Conservation (phyloP, 2,797 vertebrate genomes). For the Acanthornis magna region DNA sequence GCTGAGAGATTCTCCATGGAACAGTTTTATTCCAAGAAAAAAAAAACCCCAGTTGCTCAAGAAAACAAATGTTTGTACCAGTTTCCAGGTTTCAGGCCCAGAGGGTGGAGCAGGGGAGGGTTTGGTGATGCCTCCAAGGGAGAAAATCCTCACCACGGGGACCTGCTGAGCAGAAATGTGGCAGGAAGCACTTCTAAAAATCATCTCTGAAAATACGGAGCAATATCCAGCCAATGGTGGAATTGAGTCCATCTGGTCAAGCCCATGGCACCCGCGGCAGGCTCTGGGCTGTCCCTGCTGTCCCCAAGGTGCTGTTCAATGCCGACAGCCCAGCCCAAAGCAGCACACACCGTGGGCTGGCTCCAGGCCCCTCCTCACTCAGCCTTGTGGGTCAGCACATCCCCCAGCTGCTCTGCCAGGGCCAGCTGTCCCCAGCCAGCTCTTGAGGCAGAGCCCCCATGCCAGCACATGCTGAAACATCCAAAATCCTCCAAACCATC, state of each 20-base stretch:
- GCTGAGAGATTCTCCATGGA: neutral
- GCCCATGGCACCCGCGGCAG: neutral
- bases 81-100: neutral
- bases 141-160: neutral
- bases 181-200: neutral
- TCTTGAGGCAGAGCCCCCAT: neutral
- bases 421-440: neutral
- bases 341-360: rapidly evolving
- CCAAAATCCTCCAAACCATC: neutral
- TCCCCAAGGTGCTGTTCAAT: neutral
- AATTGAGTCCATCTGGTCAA: rapidly evolving
- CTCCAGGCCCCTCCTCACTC: neutral
- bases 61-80: neutral
- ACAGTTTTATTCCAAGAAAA: neutral
- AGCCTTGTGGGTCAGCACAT: neutral
- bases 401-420: neutral
- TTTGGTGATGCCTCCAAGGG: neutral
- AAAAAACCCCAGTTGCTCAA: neutral
- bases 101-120: neutral
- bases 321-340: neutral
- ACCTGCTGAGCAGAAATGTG: neutral
- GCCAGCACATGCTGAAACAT: neutral
- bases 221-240: neutral
- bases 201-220: neutral
- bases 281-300: neutral